Base-by-base conservation (phyloP, 2,888 invertebrate genomes). In the Colostygia pectinataria region DNA sequence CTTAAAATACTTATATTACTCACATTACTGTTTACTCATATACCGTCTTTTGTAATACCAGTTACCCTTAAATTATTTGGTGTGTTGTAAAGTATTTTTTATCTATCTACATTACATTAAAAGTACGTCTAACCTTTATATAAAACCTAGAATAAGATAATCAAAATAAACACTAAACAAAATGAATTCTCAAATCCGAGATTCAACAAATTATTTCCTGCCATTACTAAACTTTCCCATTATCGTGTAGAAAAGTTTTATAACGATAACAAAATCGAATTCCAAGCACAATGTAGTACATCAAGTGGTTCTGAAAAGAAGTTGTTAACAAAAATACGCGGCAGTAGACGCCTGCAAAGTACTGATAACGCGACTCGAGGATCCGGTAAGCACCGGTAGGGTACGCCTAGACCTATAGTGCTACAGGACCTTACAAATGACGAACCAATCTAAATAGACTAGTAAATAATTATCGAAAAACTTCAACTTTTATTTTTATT, bases 261-360 rank as follows among this genome's bases (percentile, higher is more conserved):
- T 31, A 44, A 47, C 31, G 51, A 55, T 55, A 53, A 29, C 53
- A 40, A 34, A 39, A 61, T 66, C 61, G 58, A 55, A 34, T 42
- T 12, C 32, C 53, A 20, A 31, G 27, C 65, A 74, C 77, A 78
- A 69, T 75, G 65, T 69, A 66, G 63, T 60, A 63, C 59, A 57
- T 63, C 67, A 71, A 73, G 76, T 83, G 82, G 83, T 78, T 80
- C 80, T 81, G 78, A 77, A 83, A 85, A 86, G 83, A 88, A 87
- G 84, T 88, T 86, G 87, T 87, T 88, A 86, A 83, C 85, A 87
- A 88, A 89, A 89, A 88, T 88, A 84, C 77, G 67, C 53, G 70
- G 68, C 53, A 69, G 68, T 59, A 66, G 63, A 67, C 71, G 88
- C 83, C 88, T 89, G 89, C 80, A 77, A 80, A 76, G 59, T 61